Evolutionary conservation across 2,797 vertebrate species (phyloP), one percentile per base, ranked within the genome.

Genomic region (Sebastes paucispinis): DNA sequence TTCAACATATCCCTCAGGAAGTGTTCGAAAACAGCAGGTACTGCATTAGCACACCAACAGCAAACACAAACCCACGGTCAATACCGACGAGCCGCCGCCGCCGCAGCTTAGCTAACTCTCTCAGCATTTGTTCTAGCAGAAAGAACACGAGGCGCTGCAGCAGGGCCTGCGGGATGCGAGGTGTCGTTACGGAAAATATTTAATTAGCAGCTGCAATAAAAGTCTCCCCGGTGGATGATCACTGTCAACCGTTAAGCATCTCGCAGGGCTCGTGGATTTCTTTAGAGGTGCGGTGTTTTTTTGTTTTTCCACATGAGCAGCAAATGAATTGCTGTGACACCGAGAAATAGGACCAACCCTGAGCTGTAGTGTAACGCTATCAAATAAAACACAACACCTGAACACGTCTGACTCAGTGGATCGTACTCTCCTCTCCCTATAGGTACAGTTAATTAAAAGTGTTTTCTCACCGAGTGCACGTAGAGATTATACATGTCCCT

Each of bases 1-100:
- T 91, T 90, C 89, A 82, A 84, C 78, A 82, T 77, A 63, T 91
- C 89, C 86, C 85, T 69, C 82, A 86, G 91, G 91, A 93, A 88
- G 82, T 64, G 88, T 88, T 91, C 6, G 11, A 75, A 90, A 90
- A 80, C 86, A 89, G 89, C 87, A 82, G 88, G 87, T 74, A 72
- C 76, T 84, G 86, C 87, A 89, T 92, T 89, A 92, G 86, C 89
- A 80, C 86, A 83, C 72, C 80, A 20, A 84, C 71, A 71, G 87
- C 88, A 87, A 86, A 90, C 88, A 87, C 64, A 81, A 47, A 69
- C 59, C 70, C 67, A 34, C 29, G 69, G 87, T 87, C 86, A 87
- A 86, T 76, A 81, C 59, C 2, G 70, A 63, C 47, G 16, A 77
- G 76, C 69, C 7, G 58, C 79, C 1, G 76, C 34, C 34, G 11